These are phyloP conservation scores for Teinopalpus imperialis DNA, from an alignment of 2,888 invertebrate species.

Conservation along the genomic window DNA sequence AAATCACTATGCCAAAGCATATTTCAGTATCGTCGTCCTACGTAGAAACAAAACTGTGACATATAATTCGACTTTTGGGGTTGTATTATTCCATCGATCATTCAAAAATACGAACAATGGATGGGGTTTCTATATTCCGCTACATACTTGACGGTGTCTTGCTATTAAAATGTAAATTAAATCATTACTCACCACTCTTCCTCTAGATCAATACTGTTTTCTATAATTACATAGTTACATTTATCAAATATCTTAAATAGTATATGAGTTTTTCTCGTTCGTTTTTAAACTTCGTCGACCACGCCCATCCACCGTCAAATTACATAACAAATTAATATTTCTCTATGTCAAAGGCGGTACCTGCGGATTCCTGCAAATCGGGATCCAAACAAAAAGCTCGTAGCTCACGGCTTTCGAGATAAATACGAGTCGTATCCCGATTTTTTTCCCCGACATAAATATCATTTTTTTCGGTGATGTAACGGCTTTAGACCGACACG, in stretches of 20 bases:
- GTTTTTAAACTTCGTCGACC: conserved; percentile 28
- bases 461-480: conserved; percentile 74
- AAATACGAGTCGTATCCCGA: conserved; percentile 69
- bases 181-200: conserved; percentile 27
- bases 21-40: no score
- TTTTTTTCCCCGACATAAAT: conserved; percentile 78
- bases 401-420: conserved; percentile 68
- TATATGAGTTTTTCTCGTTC: conserved; percentile 10
- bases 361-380: conserved; percentile 74
- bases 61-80: no score
- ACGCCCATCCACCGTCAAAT: conserved; percentile 56
- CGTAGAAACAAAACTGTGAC: no score
- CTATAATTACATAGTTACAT: no score
- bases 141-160: no score
- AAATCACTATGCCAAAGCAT: no score
- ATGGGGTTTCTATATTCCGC: no score
- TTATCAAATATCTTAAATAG: conserved; percentile 1
- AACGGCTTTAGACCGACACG: conserved; percentile 73
- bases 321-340: conserved; percentile 65
- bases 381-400: conserved; percentile 67
- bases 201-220: neutral
- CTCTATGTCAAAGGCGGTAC: conserved; percentile 56
- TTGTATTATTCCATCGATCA: no score
- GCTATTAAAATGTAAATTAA: conserved; percentile 1
- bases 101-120: no score